Evolutionary conservation across 2,888 invertebrate genomes (phyloP), one percentile per base, ranked within the genome.

Genomic region (Eupithecia vulgata): DNA sequence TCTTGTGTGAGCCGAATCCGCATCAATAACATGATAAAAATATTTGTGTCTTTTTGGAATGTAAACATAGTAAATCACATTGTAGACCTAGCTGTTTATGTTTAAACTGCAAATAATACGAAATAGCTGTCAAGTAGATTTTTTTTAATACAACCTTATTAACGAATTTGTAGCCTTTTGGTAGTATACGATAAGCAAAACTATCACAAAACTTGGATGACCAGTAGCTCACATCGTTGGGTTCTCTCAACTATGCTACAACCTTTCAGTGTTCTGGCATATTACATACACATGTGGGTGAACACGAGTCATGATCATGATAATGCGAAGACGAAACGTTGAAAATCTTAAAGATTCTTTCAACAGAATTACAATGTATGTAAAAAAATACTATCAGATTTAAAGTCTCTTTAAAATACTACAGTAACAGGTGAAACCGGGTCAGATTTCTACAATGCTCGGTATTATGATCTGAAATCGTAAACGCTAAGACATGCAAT

Each of bases 1-100:
- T 75, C 75, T 65, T 75, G 48, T 61, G 21, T 42, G 42, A 65
- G 65, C 65, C 72, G 52, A 71, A 72, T 75, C 67, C 65, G 45
- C 57, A 65, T 75, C 30, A 72, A 67, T 37, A 68, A 68, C 8
- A 25, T 59, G 48, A 35, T 40, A 59, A 65, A 75, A 75, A 75
- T 72, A 67, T 72, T 72, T 70, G 35, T 67, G 71, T 64, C 67
- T 59, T 65, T 52, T 70, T 67, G 62, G 59, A 68, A 72, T 25
- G 67, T 62, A 37, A 69, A 67, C 52, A 73, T 73, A 52, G 48
- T 66, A 52, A 69, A 69, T 57, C 57, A 34, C 37, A 13, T 65
- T 13, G 40, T 42, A 25, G 10, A 65, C 37, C 37, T 40, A 17
- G 6, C 21, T 5, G 15, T 42, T 65, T 21, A 35, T 35, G 17